Conservation (phyloP, 2,888 invertebrate genomes). For the Diabrotica balteata region DNA sequence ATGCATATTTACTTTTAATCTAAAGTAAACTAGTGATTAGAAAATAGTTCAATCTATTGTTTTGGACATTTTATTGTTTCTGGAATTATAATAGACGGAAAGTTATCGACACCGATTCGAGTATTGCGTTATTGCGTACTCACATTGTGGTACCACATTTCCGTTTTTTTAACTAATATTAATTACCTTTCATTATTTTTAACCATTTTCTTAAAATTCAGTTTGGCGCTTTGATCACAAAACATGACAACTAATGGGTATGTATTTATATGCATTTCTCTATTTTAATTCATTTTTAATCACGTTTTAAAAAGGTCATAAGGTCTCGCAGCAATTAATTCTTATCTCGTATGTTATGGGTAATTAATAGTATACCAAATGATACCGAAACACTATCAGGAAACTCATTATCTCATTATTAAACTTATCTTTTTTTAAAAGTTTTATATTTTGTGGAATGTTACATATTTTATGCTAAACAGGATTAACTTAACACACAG, state of each 20-base stretch:
- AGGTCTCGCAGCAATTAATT: constrained; percentile 5
- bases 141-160: no score
- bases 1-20: no score
- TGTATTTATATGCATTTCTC: not conserved
- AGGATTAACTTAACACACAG: not conserved
- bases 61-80: no score
- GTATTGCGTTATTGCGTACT: no score
- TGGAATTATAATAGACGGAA: not conserved
- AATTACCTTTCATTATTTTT: not conserved
- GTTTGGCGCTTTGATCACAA: no score
- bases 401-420: not conserved
- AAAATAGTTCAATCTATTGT: no score
- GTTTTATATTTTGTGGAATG: no score
- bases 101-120: not conserved
- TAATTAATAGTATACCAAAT: constrained; percentile 5
- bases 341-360: not conserved
- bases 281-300: not conserved
- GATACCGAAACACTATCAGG: not conserved
- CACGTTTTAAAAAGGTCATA: not conserved
- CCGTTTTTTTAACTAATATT: not conserved
- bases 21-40: no score
- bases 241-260: constrained; percentile 9
- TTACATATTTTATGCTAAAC: not conserved
- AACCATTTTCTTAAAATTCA: not conserved
- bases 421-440: no score